Base-by-base conservation (phyloP, 2,113 vertebrate genomes). In the Saguinus midas region DNA sequence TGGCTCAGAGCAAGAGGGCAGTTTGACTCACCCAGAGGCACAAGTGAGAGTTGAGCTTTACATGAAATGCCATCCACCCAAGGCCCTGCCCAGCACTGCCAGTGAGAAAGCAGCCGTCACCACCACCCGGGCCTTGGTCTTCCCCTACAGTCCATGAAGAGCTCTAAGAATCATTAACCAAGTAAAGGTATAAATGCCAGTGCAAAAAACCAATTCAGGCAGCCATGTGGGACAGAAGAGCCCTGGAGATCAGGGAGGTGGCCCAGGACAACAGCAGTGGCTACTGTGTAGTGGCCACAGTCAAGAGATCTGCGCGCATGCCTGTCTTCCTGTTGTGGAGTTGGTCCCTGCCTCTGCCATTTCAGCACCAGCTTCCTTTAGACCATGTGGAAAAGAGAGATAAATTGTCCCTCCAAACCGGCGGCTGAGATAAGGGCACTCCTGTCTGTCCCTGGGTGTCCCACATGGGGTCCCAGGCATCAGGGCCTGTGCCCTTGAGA, bases 351-450 rank as follows among this genome's bases (percentile, higher is more conserved):
- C 45, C 10, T 13, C 0, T 52, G 32, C 87, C 0, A 1, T 82
- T 73, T 61, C 81, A n/a, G 75, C 32, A 21, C 58, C 23, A 8
- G 86, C 80, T 98, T 97, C 96, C 97, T 96, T n/a, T 85, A 50
- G 43, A 21, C 97, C 72, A 13, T 25, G 70, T 96, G 97, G 92
- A 86, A 55, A 91, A 52, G 68, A 87, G 90, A 97, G 96, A 98
- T 94, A 97, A 97, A 93, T 1, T 0, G 55, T 64, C 52, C 64
- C 52, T 92, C n/a, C 2, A 4, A 32, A 68, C 89, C 11, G 37
- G 57, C 0, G 23, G 87, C 61, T 5, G 6, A 84, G 87, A 96
- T 93, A 95, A 96, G 95, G 32, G 92, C 1, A 4, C 43, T 48
- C 52, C 37, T 45, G 50, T 50, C 84, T 70, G 35, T 93, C 75